These are phyloP conservation scores for Enchytraeus crypticus DNA, from an alignment of 2,888 invertebrate genomes.

Conservation along the genomic window DNA sequence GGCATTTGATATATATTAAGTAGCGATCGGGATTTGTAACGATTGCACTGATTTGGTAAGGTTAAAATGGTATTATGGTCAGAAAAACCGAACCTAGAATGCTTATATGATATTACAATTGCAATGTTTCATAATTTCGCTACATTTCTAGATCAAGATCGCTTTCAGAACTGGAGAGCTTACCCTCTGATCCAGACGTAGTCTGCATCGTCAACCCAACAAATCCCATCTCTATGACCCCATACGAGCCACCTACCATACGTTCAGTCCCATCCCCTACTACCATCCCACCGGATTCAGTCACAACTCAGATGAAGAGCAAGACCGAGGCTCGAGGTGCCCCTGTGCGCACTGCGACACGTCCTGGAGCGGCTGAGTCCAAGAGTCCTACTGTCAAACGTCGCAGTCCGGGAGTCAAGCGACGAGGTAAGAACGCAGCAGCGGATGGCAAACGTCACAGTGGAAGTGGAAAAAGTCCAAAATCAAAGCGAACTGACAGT, in stretches of 20 bases:
- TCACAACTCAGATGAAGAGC: too few species aligned
- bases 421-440: neutral
- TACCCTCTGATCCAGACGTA: neutral
- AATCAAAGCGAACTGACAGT: too few species aligned
- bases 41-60: too few species aligned
- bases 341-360: neutral
- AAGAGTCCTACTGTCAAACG: neutral
- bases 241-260: neutral
- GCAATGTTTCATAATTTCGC: too few species aligned
- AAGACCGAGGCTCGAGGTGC: too few species aligned
- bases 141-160: conserved; percentile 5
- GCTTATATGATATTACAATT: too few species aligned
- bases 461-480: too few species aligned
- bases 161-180: conserved; percentile 2
- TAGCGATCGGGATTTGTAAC: too few species aligned
- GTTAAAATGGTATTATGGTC: too few species aligned
- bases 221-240: neutral
- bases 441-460: too few species aligned
- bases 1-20: too few species aligned
- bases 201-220: neutral
- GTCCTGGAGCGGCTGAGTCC: neutral
- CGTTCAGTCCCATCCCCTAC: neutral
- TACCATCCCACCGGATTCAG: neutral
- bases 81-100: too few species aligned
- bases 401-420: neutral